Base-by-base conservation (phyloP, 2,888 invertebrate species). In the Belgica antarctica region DNA sequence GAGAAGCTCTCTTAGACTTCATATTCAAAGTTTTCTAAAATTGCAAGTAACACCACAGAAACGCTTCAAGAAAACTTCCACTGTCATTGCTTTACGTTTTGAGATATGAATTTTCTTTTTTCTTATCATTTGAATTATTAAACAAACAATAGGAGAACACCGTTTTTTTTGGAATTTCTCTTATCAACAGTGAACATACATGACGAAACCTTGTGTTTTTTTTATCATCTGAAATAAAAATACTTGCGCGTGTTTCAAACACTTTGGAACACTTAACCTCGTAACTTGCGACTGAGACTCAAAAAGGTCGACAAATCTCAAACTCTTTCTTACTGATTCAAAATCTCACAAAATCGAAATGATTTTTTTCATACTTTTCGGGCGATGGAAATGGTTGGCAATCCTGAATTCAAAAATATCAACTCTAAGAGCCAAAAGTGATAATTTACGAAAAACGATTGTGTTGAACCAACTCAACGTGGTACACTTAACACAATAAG, bases 1-100 rank as follows among this genome's bases (percentile, higher is more conserved):
- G 59, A 59, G 59, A 59, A 59, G 59, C 59, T 59, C 59, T 65
- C 65, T 65, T 65, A 65, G 17, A 47, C 36, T 65, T 65, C 65
- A 65, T n/a, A 27, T 65, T 65, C 65, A 65, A n/a, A 5, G 41
- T 41, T 1, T 12, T 22, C 10, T 41, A 19, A 2, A 15, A 36
- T 34, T 12, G 12, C 25, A 22, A 36, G 22, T 36, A 17, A n/a
- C 31, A 17, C 62, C 34, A 31, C 12, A 62, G 15, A 17, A 62
- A 15, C 7, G 24, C 17, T 61, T 61, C 7, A 24, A 25, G 31
- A 31, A n/a, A n/a, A n/a, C n/a, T 61, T 31, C 41, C 27, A 28
- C 61, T 27, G 41, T 63, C 34, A 15, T 5, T 7, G 25, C 63
- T 63, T 63, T 41, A 36, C 36, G 15, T 12, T 63, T 63, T 15